phyloP scores from a whole-genome alignment of 2,888 invertebrate species.

The Elegia similella region DNA sequence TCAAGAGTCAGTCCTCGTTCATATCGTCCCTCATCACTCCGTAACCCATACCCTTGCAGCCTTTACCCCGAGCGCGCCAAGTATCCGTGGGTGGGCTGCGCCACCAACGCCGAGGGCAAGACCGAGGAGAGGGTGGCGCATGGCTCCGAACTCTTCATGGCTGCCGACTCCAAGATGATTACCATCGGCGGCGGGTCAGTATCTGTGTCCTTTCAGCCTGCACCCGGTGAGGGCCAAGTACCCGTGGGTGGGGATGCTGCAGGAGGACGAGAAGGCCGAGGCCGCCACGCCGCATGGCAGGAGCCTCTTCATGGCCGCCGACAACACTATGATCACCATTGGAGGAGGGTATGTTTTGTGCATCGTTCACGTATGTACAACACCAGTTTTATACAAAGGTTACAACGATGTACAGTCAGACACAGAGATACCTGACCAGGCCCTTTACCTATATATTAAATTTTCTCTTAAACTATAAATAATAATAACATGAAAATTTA shows the following conservation, averaged over 20 bases:
- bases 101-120: conserved; percentile 54
- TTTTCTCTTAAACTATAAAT: too few relatives aligned
- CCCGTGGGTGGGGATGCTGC: conserved; percentile 95
- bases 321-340: conserved; percentile 92
- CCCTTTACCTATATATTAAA: too few relatives aligned
- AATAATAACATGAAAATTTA: too few relatives aligned
- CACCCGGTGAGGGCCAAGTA: conserved; percentile 93
- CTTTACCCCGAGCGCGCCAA: conserved; percentile 93
- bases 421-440: too few relatives aligned
- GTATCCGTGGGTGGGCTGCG: conserved; percentile 96
- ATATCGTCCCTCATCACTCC: neutral
- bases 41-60: conserved; percentile 48
- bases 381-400: too few relatives aligned
- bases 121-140: conserved; percentile 86
- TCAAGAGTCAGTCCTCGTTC: too few relatives aligned
- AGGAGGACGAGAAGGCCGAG: conserved; percentile 71
- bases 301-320: conserved; percentile 97
- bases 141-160: conserved; percentile 96
- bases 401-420: too few relatives aligned
- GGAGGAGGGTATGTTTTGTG: too few relatives aligned
- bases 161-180: conserved; percentile 96
- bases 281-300: conserved; percentile 84
- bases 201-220: conserved; percentile 65
- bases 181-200: conserved; percentile 97
- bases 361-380: too few relatives aligned